These are phyloP conservation scores for crab-eating macaque (Macaca fascicularis) DNA, from an alignment of 2,113 vertebrate genomes.

Conservation along the genomic window T2T-MFA8v1.1 NC_088379.1:171999001-171999500, in stretches of 20 bases:
- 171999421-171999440: background rate
- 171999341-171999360: background rate
- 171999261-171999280: background rate
- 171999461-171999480: background rate
- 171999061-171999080: background rate
- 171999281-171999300: background rate
- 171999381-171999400: background rate
- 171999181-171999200: background rate
- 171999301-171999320: background rate
- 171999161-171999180: background rate
- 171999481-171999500: background rate
- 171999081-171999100: background rate
- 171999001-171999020: background rate
- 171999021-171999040: background rate
- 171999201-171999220: background rate
- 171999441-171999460: background rate
- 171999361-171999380: background rate
- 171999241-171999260: background rate
- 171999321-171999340: background rate
- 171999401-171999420: background rate
- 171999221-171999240: background rate
- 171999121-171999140: background rate
- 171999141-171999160: background rate
- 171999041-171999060: background rate
- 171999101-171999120: background rate